Evolutionary conservation across 2,113 vertebrate species (phyloP).

Genomic region (Bos indicus): DNA sequence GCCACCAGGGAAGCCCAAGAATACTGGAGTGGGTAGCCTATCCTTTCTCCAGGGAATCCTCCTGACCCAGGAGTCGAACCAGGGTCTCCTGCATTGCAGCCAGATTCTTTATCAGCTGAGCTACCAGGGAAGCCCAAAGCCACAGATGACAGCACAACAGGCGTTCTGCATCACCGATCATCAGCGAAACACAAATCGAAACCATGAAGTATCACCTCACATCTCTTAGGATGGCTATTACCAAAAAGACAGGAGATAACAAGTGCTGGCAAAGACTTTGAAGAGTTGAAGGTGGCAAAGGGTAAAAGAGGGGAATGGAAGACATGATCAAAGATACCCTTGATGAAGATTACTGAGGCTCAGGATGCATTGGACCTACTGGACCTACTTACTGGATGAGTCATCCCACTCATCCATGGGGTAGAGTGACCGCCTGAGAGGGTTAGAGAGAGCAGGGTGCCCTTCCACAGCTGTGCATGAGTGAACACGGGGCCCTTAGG

Average conservation of each 20-base stretch:
- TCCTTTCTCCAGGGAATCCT: not conserved
- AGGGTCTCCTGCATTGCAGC: not conserved
- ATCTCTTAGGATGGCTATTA: not conserved
- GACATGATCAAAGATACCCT: not conserved
- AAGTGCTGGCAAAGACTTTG: not conserved
- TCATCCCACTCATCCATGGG: not conserved
- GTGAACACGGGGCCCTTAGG: fast-evolving
- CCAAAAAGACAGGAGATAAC: too few relatives aligned
- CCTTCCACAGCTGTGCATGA: fast-evolving
- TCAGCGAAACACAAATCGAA: not conserved
- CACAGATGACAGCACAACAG: not conserved
- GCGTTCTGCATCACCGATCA: not conserved
- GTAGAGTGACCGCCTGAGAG: not conserved
- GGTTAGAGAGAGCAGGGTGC: not conserved
- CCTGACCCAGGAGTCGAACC: not conserved
- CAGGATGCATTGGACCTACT: not conserved
- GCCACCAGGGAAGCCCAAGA: not conserved
- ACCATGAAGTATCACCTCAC: not conserved
- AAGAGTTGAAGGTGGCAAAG: not conserved
- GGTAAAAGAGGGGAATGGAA: not conserved
- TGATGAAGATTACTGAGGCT: not conserved
- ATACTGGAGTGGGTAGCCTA: not conserved
- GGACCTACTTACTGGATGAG: not conserved
- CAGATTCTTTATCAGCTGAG: not conserved
- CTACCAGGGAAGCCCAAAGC: not conserved